phyloP scores from a whole-genome alignment of 2,888 invertebrate genomes.

The Scaptomyza parva region DNA sequence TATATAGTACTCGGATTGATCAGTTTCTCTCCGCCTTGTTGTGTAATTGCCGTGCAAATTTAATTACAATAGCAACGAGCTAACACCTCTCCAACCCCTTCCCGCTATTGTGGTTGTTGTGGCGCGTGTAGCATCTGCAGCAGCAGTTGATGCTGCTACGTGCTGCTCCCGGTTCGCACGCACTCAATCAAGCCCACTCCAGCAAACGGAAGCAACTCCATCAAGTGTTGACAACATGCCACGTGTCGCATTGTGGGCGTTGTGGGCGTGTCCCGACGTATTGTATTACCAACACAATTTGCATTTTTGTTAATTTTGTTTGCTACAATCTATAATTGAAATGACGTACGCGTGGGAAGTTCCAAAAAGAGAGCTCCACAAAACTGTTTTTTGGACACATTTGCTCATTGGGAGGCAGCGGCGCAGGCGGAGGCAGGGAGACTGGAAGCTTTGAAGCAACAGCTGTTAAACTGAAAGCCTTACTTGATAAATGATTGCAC shows the following conservation, averaged over 20 bases:
- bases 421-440: neutral
- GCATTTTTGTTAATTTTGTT: slow-evolving; percentile 70
- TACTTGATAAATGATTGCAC: slow-evolving; percentile 53
- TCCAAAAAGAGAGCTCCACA: slow-evolving; percentile 2
- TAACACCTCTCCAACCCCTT: slow-evolving; percentile 9
- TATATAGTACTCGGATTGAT: slow-evolving; percentile 17
- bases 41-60: slow-evolving; percentile 85
- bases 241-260: slow-evolving; percentile 47
- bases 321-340: slow-evolving; percentile 31
- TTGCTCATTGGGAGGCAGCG: neutral
- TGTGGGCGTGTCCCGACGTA: slow-evolving; percentile 46
- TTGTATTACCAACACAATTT: slow-evolving; percentile 77
- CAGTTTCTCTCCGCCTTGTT: slow-evolving; percentile 33
- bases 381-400: neutral
- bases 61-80: slow-evolving; percentile 81
- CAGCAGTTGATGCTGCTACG: slow-evolving; percentile 1
- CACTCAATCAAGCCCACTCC: slow-evolving; percentile 51
- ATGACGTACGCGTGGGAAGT: slow-evolving; percentile 27
- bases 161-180: slow-evolving; percentile 42
- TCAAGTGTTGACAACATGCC: slow-evolving; percentile 77
- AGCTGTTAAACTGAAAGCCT: slow-evolving; percentile 20
- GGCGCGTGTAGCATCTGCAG: slow-evolving; percentile 4
- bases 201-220: slow-evolving; percentile 44
- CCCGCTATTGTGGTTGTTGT: neutral
- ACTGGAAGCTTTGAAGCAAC: slow-evolving; percentile 10